Percentiles rank a stretch among this genome's conserved stretches.
Evolutionary conservation across 37 sponge, comb jelly and placozoan genomes (phyloP).

Genomic region (Bolinopsis microptera): DNA sequence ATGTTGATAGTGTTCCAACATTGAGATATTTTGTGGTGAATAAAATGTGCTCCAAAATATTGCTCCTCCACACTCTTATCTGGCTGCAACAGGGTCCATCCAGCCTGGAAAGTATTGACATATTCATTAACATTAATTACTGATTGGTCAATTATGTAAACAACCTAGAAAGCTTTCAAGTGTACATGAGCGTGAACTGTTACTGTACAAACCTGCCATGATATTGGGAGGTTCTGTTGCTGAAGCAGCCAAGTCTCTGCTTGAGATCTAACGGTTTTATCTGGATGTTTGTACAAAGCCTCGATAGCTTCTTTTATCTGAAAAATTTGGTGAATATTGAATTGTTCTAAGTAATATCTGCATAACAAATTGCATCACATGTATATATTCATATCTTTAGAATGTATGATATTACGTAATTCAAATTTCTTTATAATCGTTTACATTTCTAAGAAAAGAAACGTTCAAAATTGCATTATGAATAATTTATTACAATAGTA

Average conservation of each 20-base stretch:
- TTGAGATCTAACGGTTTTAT: slow-evolving; percentile 15
- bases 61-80: slow-evolving; percentile 23
- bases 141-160: no score
- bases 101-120: background rate
- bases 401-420: no score
- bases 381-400: no score
- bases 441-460: no score
- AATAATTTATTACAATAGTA: background rate
- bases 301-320: slow-evolving; percentile 45
- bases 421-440: no score
- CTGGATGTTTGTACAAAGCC: slow-evolving; percentile 53
- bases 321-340: no score
- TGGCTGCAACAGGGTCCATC: slow-evolving; percentile 53
- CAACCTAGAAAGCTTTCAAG: no score
- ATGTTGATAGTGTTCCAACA: slow-evolving; percentile 52
- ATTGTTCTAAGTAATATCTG: no score
- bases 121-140: background rate
- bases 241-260: slow-evolving; percentile 65
- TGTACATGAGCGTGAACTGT: no score
- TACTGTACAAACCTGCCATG: slow-evolving; percentile 23
- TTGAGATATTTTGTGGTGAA: slow-evolving; percentile 45
- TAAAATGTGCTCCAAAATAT: slow-evolving; percentile 63
- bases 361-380: no score
- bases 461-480: background rate
- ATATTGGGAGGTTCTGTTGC: slow-evolving; percentile 36